phyloP scores from a whole-genome alignment of 2,797 vertebrate species.

The Crenichthys baileyi region DNA sequence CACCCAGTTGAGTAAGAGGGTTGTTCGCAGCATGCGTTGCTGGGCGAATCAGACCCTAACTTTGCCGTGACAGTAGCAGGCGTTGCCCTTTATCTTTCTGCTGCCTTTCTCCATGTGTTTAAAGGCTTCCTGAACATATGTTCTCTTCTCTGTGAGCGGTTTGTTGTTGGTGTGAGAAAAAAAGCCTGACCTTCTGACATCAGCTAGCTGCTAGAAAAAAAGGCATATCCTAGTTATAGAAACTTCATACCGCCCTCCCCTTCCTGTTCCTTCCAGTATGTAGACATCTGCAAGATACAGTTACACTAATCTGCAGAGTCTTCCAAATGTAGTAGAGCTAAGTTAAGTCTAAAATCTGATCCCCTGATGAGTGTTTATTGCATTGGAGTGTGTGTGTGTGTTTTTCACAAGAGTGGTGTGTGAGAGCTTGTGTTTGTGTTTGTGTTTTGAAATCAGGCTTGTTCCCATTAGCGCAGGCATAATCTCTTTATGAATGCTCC shows the following conservation, averaged over 20 bases:
- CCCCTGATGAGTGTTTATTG: slow-evolving; percentile 15
- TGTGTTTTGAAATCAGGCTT: slow-evolving; percentile 45
- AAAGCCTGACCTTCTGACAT: slow-evolving; percentile 51
- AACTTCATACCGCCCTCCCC: slow-evolving; percentile 29
- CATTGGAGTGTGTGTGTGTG: slow-evolving; percentile 6
- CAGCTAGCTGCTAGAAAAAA: slow-evolving; percentile 41
- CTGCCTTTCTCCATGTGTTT: slow-evolving; percentile 26
- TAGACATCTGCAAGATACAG: slow-evolving; percentile 49
- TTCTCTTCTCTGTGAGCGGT: slow-evolving; percentile 35
- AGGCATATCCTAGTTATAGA: slow-evolving; percentile 48
- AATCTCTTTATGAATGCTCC: slow-evolving; percentile 76
- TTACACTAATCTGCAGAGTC: slow-evolving; percentile 48
- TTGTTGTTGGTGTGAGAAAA: slow-evolving; percentile 49
- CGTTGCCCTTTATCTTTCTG: slow-evolving; percentile 35
- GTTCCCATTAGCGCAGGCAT: slow-evolving; percentile 55
- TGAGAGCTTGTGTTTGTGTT: slow-evolving; percentile 3
- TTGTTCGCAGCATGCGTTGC: slow-evolving; percentile 28
- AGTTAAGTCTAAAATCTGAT: slow-evolving; percentile 17
- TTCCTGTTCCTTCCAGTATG: slow-evolving; percentile 43
- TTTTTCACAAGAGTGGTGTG: slow-evolving; percentile 18
- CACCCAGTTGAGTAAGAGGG: slow-evolving; percentile 25
- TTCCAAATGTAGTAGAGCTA: slow-evolving; percentile 8
- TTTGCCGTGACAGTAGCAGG: slow-evolving; percentile 34
- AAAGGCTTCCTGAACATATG: slow-evolving; percentile 61
- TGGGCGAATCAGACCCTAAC: slow-evolving; percentile 13